Base-by-base conservation (phyloP, 2,888 invertebrate species). In the Desoria tigrina region DNA sequence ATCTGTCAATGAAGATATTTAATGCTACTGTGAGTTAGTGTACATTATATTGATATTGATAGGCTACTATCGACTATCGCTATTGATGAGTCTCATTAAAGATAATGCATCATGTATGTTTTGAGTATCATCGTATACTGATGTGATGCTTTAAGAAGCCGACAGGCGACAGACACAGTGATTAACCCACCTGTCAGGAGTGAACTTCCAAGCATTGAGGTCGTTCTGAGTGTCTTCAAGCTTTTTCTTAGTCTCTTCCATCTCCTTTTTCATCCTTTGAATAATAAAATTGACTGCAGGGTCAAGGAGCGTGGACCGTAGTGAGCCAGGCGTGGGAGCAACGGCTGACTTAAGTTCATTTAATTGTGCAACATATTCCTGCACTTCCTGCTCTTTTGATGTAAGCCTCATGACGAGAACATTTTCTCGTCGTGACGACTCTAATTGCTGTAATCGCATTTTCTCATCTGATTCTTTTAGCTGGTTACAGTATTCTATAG, bases 201-300 rank as follows among this genome's bases (percentile, higher is more conserved):
- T 97, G 81, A 98, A 98, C 82, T 98, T 98, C 96, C 97, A 98
- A 2, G 98, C 97, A 63, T 93, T 91, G 53, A 98, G 84, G 84
- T 98, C 98, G 82, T 94, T 95, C 81, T 97, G 97, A 21, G 95
- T 95, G 81, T 97, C 96, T 80, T 97, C 96, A 74, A 96, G 84
- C 79, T 92, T 90, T 61, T 92, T 90, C 80, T 92, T 91, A 23
- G 92, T 91, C 58, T 90, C 87, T 66, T 92, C 89, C 71, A 97
- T 83, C 81, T 98, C 97, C 80, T 90, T 89, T 77, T 92, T 89
- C 79, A 98, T 85, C 79, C 91, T 88, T 80, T 94, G 89, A 78
- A 97, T 89, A 70, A 97, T 85, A 76, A 95, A 86, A 83, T 97
- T 97, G 45, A 97, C 93, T 42, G 96, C 95, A 24, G 97, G 97